phyloP scores from a whole-genome alignment of 2,888 invertebrate species.

The Baronia brevicornis region DNA sequence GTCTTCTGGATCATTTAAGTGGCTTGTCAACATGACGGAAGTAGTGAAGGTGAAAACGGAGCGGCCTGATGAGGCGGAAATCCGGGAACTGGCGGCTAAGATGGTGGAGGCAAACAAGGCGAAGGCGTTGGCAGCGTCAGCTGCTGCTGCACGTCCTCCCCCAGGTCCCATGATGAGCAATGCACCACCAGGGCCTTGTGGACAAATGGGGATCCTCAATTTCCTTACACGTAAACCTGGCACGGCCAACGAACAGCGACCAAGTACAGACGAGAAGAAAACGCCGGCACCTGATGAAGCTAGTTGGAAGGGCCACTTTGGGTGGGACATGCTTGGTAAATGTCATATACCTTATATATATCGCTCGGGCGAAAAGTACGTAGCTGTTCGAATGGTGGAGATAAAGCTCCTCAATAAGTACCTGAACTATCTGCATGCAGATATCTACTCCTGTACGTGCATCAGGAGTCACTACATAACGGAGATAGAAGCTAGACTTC shows the following conservation, averaged over 20 bases:
- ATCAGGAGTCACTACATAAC: constrained; percentile 95
- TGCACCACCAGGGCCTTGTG: constrained; percentile 50
- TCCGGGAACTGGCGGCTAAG: constrained; percentile 89
- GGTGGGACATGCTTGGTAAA: constrained; percentile 92
- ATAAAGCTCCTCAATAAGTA: constrained; percentile 92
- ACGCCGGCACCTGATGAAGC: constrained; percentile 80
- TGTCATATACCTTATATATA: constrained; percentile 92
- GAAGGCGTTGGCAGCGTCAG: constrained; percentile 67
- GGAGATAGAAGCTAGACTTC: constrained; percentile 89
- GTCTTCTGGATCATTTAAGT: constrained; percentile 12
- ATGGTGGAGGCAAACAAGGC: constrained; percentile 89
- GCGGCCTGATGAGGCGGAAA: constrained; percentile 90
- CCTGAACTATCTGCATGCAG: constrained; percentile 90
- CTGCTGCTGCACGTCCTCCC: constrained; percentile 66
- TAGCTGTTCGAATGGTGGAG: constrained; percentile 96
- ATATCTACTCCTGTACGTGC: constrained; percentile 93
- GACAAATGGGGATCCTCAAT: constrained; percentile 77
- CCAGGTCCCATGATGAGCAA: constrained; percentile 55
- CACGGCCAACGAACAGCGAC: constrained; percentile 39
- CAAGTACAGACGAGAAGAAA: constrained; percentile 53
- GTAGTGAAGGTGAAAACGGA: constrained; percentile 80
- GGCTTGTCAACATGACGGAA: constrained; percentile 43
- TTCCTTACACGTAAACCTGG: constrained; percentile 72
- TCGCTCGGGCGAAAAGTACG: constrained; percentile 88
- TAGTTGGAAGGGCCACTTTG: constrained; percentile 88